These are phyloP conservation scores for Eubasilissa splendida DNA, from an alignment of 2,888 invertebrate species.

Conservation along the genomic window DNA sequence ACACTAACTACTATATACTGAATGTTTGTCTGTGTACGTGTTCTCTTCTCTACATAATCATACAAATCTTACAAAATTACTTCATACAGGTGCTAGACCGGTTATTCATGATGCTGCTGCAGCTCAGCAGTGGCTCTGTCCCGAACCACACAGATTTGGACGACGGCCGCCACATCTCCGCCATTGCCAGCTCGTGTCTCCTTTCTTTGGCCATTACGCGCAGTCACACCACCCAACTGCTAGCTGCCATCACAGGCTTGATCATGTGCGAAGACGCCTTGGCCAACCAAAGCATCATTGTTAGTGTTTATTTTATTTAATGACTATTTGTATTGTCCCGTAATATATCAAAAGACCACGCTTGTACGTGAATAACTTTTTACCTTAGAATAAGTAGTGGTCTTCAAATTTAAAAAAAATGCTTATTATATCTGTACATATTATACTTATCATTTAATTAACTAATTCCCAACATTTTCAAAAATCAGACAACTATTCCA, in stretches of 20 bases:
- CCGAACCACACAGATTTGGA: slow-evolving; percentile 60
- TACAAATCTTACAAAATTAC: slow-evolving; percentile 60
- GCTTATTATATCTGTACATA: too few relatives aligned
- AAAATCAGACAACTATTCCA: too few relatives aligned
- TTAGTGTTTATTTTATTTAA: slow-evolving; percentile 62
- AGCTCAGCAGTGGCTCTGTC: slow-evolving; percentile 83
- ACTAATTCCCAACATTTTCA: too few relatives aligned
- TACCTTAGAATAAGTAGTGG: too few relatives aligned
- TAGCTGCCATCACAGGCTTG: slow-evolving; percentile 89
- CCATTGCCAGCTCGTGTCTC: slow-evolving; percentile 92
- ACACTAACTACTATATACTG: too few relatives aligned
- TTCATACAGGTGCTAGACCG: slow-evolving; percentile 77
- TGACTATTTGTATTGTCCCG: too few relatives aligned
- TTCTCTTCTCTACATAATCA: too few relatives aligned
- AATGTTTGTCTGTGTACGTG: too few relatives aligned
- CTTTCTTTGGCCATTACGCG: slow-evolving; percentile 93
- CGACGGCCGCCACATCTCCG: slow-evolving; percentile 74
- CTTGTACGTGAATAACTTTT: too few relatives aligned
- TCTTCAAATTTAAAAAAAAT: too few relatives aligned
- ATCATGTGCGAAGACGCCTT: slow-evolving; percentile 87
- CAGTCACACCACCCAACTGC: slow-evolving; percentile 92
- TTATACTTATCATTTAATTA: too few relatives aligned
- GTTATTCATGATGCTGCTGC: slow-evolving; percentile 87
- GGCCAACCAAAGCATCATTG: slow-evolving; percentile 86
- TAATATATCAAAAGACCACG: too few relatives aligned